Evolutionary conservation across 2,888 invertebrate species (phyloP), one percentile per base, ranked within the genome.

Genomic region (Tiliacea aurago): DNA sequence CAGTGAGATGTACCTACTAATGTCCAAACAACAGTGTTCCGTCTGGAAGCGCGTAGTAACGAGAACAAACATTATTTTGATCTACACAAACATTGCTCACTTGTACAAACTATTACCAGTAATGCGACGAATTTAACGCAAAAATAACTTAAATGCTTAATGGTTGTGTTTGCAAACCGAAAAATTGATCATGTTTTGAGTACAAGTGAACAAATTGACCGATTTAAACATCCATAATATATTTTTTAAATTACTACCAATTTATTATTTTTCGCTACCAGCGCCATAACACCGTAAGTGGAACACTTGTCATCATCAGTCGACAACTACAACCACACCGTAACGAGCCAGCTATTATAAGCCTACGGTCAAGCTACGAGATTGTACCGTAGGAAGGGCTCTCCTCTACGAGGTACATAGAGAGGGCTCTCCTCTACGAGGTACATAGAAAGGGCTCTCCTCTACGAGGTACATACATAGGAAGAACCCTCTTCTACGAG

Each of bases 101-200:
- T 56, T 79, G 67, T 68, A 51, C 70, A 71, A 64, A 80, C 76
- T 71, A 76, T 67, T 71, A 18, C 15, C 66, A 43, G 13, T 59
- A 68, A 76, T 67, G 41, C 53, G n/a, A 62, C 20, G 20, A 69
- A 70, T 68, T 74, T 68, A 15, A 28, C 6, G n/a, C 33, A 33
- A 78, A 63, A 63, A 70, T 53, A 33, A 72, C 55, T 51, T 53
- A 66, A 77, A 65, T 41, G 33, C 62, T 23, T 76, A 71, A 77
- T 77, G 43, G n/a, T 43, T 33, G 23, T 73, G 56, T 73, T 78
- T 67, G 45, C 23, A 62, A 62, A 56, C n/a, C n/a, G 37, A 63
- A 45, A 49, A 63, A 70, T 41, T 76, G 15, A 45, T 28, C 5
- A 20, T 49, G 74, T 49, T 62, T 68, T 41, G 1, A 51, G 9